Base-by-base conservation (phyloP, 2,797 vertebrate genomes). In the Crocidura indochinensis region DNA sequence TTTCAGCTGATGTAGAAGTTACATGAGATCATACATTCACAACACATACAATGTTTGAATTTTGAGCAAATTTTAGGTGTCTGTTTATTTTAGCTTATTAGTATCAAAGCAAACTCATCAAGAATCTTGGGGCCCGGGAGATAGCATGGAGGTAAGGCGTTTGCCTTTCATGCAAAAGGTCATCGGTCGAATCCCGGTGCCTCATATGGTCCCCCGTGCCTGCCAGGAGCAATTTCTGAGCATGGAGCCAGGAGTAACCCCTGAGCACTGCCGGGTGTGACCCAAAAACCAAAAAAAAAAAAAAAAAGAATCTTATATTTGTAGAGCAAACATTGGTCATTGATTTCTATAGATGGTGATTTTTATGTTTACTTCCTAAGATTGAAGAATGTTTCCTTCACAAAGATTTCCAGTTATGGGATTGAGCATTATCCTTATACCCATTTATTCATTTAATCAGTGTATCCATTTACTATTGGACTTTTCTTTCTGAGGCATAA, bases 31-130 rank as follows among this genome's bases (percentile, higher is more conserved):
- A 64, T 64, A 17, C 49, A 51, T 46, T 6, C 8, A 80, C 27
- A 24, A 8, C 78, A 8, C 31, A 56, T 71, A 51, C 24, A 44
- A 88, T 29, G 4, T 24, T 49, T 73, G 47, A 53, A 53, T 27
- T n/a, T 15, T 62, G 26, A 64, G 15, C 78, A 56, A 67, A 1
- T 89, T 73, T 26, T 75, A 79, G 20, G 69, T 31, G n/a, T 44
- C 27, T 1, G 11, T 78, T 84, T 64, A 20, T 92, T 87, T 92
- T 87, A 90, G 20, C 22, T 82, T 72, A 20, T 84, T 76, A 24
- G 11, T 81, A n/a, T 20, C 67, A 89, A 76, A 85, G 7, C 51
- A 38, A 6, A 5, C 1, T 64, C 49, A 72, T 69, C 31, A 46
- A 22, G 29, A n/a, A n/a, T n/a, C n/a, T n/a, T n/a, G n/a, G n/a